A percentile compares a stretch with the other conserved stretches of the same genome.
phyloP scores from a whole-genome alignment of 2,888 invertebrate genomes.

The Diloba caeruleocephala region DNA sequence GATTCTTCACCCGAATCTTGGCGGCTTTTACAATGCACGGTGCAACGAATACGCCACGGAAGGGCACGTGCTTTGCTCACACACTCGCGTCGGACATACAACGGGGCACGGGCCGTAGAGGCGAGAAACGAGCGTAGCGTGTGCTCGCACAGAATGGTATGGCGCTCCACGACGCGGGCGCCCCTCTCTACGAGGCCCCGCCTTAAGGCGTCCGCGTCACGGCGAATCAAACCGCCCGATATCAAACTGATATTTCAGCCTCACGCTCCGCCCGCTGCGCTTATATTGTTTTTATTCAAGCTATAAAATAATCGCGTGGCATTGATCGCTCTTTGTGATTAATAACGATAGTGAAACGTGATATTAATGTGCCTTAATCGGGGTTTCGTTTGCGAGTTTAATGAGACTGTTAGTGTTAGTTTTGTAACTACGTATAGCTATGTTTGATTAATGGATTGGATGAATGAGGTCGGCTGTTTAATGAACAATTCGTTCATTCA shows the following conservation, averaged over 20 bases:
- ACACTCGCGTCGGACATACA: slow-evolving; percentile 76
- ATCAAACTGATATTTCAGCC: slow-evolving; percentile 86
- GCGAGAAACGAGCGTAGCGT: slow-evolving; percentile 56
- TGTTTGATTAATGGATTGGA: slow-evolving; percentile 50
- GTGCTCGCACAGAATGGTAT: slow-evolving; percentile 78
- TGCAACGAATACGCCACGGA: slow-evolving; percentile 69
- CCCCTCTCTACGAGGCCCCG: slow-evolving; percentile 80
- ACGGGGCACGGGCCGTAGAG: slow-evolving; percentile 68
- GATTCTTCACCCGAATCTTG: slow-evolving; percentile 97
- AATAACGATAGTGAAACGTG: slow-evolving; percentile 66
- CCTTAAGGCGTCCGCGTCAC: slow-evolving; percentile 83
- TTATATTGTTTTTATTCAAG: slow-evolving; percentile 86
- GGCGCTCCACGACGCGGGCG: slow-evolving; percentile 63
- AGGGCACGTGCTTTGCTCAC: slow-evolving; percentile 72
- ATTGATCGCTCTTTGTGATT: slow-evolving; percentile 71
- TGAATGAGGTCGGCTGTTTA: slow-evolving; percentile 50
- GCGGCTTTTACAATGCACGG: slow-evolving; percentile 78
- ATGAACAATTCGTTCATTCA: slow-evolving; percentile 47
- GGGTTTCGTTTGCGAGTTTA: slow-evolving; percentile 57
- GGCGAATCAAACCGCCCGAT: slow-evolving; percentile 86
- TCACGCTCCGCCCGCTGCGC: slow-evolving; percentile 81
- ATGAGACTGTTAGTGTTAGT: slow-evolving; percentile 60
- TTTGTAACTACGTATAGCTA: slow-evolving; percentile 39
- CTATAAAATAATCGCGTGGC: slow-evolving; percentile 82
- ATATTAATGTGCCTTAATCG: slow-evolving; percentile 59